Conservation (phyloP, 2,797 vertebrate species). For the Enteromius fasciolatus region DNA sequence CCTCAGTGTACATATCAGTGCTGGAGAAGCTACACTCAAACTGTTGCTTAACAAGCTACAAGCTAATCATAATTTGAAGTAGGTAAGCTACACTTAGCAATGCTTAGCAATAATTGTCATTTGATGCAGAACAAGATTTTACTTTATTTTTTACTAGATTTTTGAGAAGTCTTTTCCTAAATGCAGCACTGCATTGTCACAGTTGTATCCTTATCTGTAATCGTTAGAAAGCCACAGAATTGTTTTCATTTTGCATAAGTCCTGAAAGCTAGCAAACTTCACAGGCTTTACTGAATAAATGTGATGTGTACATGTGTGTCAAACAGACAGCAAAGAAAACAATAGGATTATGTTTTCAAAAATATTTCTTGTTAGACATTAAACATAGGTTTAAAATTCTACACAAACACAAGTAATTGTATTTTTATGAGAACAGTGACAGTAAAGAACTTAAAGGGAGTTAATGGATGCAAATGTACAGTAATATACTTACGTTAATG, state of each 20-base stretch:
- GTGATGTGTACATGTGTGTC: not conserved
- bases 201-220: not conserved
- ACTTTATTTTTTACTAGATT: too few relatives aligned
- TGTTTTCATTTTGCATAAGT: not conserved
- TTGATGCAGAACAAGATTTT: too few relatives aligned
- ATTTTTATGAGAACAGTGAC: not conserved
- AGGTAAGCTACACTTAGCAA: not conserved
- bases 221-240: not conserved
- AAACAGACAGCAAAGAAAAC: not conserved
- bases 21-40: not conserved
- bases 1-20: not conserved
- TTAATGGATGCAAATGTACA: not conserved
- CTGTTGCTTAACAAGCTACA: not conserved
- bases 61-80: not conserved
- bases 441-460: not conserved
- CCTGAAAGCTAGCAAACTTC: not conserved
- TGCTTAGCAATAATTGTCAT: too few relatives aligned
- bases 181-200: not conserved
- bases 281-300: not conserved
- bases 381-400: not conserved
- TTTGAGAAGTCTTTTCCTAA: not conserved
- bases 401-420: not conserved
- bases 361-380: not conserved
- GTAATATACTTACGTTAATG: not conserved
- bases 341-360: not conserved